Evolutionary conservation across 2,888 invertebrate species (phyloP).

Genomic region (Apamea monoglypha): DNA sequence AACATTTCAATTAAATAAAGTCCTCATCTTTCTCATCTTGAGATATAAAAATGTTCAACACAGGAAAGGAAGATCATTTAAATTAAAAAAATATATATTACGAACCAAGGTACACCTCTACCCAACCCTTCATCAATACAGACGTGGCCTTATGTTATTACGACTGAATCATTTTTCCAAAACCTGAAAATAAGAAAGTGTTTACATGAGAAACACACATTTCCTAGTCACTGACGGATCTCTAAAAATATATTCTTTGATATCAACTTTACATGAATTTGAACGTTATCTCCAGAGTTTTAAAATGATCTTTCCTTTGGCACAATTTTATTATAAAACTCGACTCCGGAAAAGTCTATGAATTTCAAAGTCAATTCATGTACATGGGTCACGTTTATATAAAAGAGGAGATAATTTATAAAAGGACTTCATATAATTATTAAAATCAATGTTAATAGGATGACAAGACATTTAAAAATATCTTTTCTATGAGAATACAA

Average conservation of each 20-base stretch:
- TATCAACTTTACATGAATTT: slow-evolving; percentile 34
- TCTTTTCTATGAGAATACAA: neutral
- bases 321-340: slow-evolving; percentile 70
- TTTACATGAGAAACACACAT: neutral
- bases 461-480: neutral
- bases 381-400: slow-evolving; percentile 38
- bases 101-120: too few relatives aligned
- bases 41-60: neutral
- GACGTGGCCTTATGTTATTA: neutral
- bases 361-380: slow-evolving; percentile 62
- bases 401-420: slow-evolving; percentile 29
- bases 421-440: slow-evolving; percentile 14
- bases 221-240: slow-evolving; percentile 30
- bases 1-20: neutral
- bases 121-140: too few relatives aligned
- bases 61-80: neutral
- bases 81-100: neutral
- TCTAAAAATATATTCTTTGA: slow-evolving; percentile 55
- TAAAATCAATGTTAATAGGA: slow-evolving; percentile 27
- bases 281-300: slow-evolving; percentile 25
- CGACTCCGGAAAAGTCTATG: slow-evolving; percentile 54
- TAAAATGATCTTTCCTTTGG: slow-evolving; percentile 37
- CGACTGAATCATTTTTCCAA: neutral
- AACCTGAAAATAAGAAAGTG: neutral
- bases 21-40: neutral